Conservation (phyloP, 2,888 invertebrate species). For the Dynastes maya region DNA sequence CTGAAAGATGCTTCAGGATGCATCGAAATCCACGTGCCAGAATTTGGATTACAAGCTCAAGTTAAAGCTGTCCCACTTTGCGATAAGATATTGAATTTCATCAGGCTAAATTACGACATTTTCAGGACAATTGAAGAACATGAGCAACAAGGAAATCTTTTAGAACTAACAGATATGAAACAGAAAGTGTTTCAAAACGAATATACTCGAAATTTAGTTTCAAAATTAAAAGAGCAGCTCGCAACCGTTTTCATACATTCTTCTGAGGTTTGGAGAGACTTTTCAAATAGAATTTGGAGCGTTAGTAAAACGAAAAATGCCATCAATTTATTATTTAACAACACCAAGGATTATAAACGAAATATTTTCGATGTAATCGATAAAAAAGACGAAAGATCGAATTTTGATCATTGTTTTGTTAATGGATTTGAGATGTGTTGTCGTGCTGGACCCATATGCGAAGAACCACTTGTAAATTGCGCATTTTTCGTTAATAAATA, state of each 20-base stretch:
- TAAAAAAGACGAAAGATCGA: slow-evolving; percentile 73
- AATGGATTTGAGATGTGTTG: slow-evolving; percentile 90
- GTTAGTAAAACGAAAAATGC: slow-evolving; percentile 93
- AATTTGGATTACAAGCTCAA: slow-evolving; percentile 71
- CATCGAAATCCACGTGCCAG: slow-evolving; percentile 51
- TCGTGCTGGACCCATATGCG: slow-evolving; percentile 94
- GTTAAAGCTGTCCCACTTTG: slow-evolving; percentile 88
- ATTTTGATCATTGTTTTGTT: slow-evolving; percentile 85
- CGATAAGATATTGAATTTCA: slow-evolving; percentile 76
- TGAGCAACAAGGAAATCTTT: slow-evolving; percentile 54
- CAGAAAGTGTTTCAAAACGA: slow-evolving; percentile 65
- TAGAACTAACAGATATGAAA: slow-evolving; percentile 59
- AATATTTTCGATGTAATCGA: slow-evolving; percentile 72
- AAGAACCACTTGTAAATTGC: slow-evolving; percentile 97
- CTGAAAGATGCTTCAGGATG: slow-evolving; percentile 67
- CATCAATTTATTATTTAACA: slow-evolving; percentile 91
- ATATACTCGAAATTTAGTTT: slow-evolving; percentile 57
- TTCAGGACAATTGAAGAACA: slow-evolving; percentile 76
- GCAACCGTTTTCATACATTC: slow-evolving; percentile 50
- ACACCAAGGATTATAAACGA: slow-evolving; percentile 78
- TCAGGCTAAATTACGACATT: slow-evolving; percentile 82
- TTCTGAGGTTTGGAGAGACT: slow-evolving; percentile 63
- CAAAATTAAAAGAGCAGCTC: slow-evolving; percentile 47
- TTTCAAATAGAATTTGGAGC: slow-evolving; percentile 86
- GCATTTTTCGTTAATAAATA: slow-evolving; percentile 92